Evolutionary conservation across 2,113 vertebrate genomes (phyloP), one percentile per base, ranked within the genome.

Genomic region (Tylochromis polylepis): DNA sequence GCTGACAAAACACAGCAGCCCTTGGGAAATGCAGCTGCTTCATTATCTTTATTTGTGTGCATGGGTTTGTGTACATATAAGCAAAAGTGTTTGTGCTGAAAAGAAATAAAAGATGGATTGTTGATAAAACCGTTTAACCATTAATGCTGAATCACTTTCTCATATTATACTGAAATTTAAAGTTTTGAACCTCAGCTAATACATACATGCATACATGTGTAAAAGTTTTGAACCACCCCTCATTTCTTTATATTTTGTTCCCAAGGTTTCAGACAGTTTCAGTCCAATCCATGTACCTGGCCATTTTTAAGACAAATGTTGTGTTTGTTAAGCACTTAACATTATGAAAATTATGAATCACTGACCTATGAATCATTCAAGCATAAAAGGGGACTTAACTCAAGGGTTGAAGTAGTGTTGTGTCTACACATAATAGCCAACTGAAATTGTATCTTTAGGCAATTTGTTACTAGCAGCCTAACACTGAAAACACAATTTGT

Each of bases 1-100:
- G 91, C 91, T 92, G 92, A 93, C 93, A 95, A 89, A 95, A 93
- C 87, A 93, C 60, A 85, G 85, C 57, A 88, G 82, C 87, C 89
- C 55, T 93, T 93, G 89, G 91, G 92, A 93, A 41, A 83, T 51
- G 65, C 94, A 96, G 90, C 95, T 96, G 90, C 94, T 95, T 93
- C 49, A 49, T 89, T 92, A 90, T 92, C 86, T 88, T 38, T 36
- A 10, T 53, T 53, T 43, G 3, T 56, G 46, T 85, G 77, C n/a
- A 62, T 86, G 85, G 46, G 79, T 85, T 77, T 88, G 81, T 93
- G 81, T 85, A 18, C 18, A 6, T 82, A 78, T 62, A 85, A 87
- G 82, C 86, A 90, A 91, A 84, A 85, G 36, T 22, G 43, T 81
- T 80, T 78, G 86, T 80, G 75, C 27, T 85, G 15, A 79, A 46